Evolutionary conservation across 2,797 vertebrate genomes (phyloP).

Genomic region (Pelochelys cantorii): DNA sequence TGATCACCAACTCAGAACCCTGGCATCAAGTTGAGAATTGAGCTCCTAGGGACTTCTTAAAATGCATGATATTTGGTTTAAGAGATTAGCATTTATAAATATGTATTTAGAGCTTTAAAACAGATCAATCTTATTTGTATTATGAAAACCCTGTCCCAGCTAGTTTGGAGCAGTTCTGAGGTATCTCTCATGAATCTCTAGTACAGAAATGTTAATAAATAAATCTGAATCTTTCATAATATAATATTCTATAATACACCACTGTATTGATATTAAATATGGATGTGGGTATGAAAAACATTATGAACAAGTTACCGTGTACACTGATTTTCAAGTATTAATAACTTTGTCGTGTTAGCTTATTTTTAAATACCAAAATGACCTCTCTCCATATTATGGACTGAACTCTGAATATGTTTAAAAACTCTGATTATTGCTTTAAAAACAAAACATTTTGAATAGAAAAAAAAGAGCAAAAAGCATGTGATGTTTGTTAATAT

Average conservation of each 20-base stretch:
- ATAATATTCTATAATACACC: conserved; percentile 64
- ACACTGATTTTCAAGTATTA: conserved; percentile 69
- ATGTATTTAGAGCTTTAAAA: background rate
- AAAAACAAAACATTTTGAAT: conserved; percentile 1
- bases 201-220: conserved; percentile 72
- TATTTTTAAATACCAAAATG: conserved; percentile 61
- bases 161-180: conserved; percentile 77
- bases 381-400: conserved; percentile 19
- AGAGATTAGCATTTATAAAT: background rate
- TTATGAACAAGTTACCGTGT: conserved; percentile 63
- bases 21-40: background rate
- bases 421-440: background rate
- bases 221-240: conserved; percentile 66
- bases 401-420: background rate
- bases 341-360: conserved; percentile 63
- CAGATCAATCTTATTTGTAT: background rate
- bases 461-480: conserved; percentile 73
- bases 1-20: background rate
- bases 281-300: conserved; percentile 59
- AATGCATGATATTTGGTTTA: fast-evolving
- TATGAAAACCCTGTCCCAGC: conserved; percentile 63
- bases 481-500: conserved; percentile 47
- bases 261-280: conserved; percentile 62
- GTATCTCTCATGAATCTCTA: conserved; percentile 74
- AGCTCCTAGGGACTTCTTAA: background rate